A percentile compares a stretch with the other conserved stretches of the same genome.
phyloP scores from a whole-genome alignment of 2,888 invertebrate genomes.

The Linnaemya tessellans region DNA sequence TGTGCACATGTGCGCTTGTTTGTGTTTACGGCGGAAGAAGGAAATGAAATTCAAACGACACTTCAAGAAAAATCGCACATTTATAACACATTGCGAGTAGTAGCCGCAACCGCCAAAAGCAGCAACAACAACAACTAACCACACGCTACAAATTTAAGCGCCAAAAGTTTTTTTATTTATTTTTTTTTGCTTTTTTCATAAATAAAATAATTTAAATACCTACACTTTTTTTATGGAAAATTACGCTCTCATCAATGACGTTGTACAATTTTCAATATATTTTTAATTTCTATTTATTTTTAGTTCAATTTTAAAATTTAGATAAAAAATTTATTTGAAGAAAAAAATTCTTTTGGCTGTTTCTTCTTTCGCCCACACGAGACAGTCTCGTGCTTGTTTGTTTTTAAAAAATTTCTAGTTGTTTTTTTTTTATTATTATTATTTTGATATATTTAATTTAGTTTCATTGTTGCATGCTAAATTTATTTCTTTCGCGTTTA shows the following conservation, averaged over 20 bases:
- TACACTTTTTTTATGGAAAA: conserved; percentile 33
- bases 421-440: conserved; percentile 59
- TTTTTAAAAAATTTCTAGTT: conserved; percentile 52
- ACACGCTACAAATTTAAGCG: conserved; percentile 57
- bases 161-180: conserved; percentile 59
- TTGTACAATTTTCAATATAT: conserved; percentile 1
- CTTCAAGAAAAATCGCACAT: conserved; percentile 61
- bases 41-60: conserved; percentile 69
- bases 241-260: conserved; percentile 58
- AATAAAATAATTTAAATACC: conserved; percentile 49
- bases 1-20: conserved; percentile 20
- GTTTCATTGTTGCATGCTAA: conserved; percentile 38
- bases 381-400: conserved; percentile 68
- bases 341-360: conserved; percentile 4
- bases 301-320: conserved; percentile 26
- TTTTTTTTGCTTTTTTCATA: neutral
- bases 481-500: conserved; percentile 41
- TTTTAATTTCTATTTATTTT: conserved; percentile 52
- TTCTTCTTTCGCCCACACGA: conserved; percentile 61
- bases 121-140: conserved; percentile 29
- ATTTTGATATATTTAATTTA: conserved; percentile 63
- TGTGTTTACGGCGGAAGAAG: conserved; percentile 65
- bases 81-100: conserved; percentile 37
- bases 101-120: conserved; percentile 8
- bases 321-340: conserved; percentile 11